Evolutionary conservation across 2,888 invertebrate species (phyloP), one percentile per base, ranked within the genome.

Genomic region (Crocallis elinguaria): DNA sequence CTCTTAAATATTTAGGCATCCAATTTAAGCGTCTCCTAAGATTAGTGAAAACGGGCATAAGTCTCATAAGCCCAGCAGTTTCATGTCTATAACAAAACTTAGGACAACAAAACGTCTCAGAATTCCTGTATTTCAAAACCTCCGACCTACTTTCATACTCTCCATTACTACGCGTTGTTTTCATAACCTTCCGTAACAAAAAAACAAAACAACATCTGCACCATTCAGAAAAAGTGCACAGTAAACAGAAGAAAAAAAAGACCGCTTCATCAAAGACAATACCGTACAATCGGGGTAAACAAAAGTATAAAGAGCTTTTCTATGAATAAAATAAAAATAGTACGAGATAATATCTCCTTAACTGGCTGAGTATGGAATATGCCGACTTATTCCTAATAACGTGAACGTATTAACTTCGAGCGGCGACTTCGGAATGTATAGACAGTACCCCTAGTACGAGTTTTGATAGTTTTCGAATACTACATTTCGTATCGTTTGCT

Each of bases 271-370:
- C 56, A 52, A 50, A 61, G 52, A 67, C 64, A 43, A 41, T 37
- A 36, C 5, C 32, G 7, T 27, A 11, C 19, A 17, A 37, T 23
- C 32, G 32, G 32, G 74, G 89, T 89, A 90, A 91, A 90, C 90
- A 91, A 88, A 82, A 73, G 82, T 81, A 91, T 91, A 88, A 89
- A 88, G 82, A 85, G 78, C 69, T 50, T 69, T 75, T 79, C 90
- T 88, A 91, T 92, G 91, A 89, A 92, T 92, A 91, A 91, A 91
- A 92, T 91, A 90, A 88, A 89, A 89, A 91, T 90, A 86, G 79
- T 75, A 75, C 54, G 74, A 84, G 90, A 89, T 90, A 74, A 74
- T 87, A 91, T 91, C 88, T 71, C 59, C 64, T 67, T 74, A 84
- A 82, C 79, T 77, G 79, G 84, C 87, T 79, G 84, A 83, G 82